Conservation (phyloP, 2,797 vertebrate genomes). For the Poeciliopsis gracilis region DNA sequence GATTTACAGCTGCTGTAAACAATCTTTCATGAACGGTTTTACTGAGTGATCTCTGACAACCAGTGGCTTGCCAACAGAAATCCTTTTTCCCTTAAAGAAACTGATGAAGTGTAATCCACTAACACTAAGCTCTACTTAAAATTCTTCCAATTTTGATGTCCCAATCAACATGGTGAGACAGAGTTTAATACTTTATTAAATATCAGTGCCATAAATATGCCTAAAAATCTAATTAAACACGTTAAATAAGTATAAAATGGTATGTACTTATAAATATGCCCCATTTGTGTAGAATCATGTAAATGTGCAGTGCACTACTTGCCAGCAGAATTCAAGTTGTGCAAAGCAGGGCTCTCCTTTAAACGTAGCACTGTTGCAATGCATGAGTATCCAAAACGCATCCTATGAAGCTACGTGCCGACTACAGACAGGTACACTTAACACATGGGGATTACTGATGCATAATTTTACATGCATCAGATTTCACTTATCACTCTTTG, state of each 20-base stretch:
- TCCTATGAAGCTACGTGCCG: neutral
- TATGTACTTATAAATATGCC: neutral
- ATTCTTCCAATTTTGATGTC: neutral
- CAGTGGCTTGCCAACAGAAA: neutral
- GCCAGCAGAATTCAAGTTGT: neutral
- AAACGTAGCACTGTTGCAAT: neutral
- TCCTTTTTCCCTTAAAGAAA: conserved; percentile 4
- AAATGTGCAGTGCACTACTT: neutral
- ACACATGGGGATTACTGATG: neutral
- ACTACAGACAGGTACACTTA: neutral
- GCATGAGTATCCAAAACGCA: neutral
- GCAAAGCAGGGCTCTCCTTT: neutral
- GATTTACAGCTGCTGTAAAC: conserved; percentile 44
- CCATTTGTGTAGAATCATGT: neutral
- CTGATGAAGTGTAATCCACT: neutral
- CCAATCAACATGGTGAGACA: neutral
- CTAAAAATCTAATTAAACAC: neutral
- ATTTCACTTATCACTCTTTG: neutral
- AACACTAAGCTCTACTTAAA: neutral
- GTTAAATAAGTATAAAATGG: neutral
- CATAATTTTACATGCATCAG: neutral
- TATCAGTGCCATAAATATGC: neutral
- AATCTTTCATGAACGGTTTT: conserved; percentile 22
- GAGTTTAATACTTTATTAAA: neutral
- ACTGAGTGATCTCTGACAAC: conserved; percentile 6